Conservation (phyloP, 64 coral and sea anemone genomes). For the Actinia equina region DNA sequence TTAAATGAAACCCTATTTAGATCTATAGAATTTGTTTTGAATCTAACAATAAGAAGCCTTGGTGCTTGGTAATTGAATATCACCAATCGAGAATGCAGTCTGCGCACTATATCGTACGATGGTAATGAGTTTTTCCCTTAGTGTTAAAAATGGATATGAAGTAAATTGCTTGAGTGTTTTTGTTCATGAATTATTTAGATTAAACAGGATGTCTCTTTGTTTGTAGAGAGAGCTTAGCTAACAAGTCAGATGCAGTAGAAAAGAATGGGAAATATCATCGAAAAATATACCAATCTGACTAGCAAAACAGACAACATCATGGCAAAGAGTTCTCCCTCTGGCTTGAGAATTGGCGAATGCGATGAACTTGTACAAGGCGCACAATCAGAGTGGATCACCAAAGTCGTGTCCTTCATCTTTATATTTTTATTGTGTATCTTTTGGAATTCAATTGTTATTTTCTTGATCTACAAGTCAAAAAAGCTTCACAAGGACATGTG, state of each 20-base stretch:
- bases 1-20: background rate
- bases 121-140: background rate
- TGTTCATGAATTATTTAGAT: background rate
- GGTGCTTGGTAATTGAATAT: background rate
- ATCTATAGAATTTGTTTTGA: too few species aligned
- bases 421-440: background rate
- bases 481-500: conserved; percentile 17
- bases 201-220: background rate
- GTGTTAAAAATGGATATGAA: background rate
- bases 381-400: background rate
- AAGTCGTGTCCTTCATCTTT: background rate
- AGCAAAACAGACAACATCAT: background rate
- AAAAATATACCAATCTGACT: background rate
- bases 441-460: background rate
- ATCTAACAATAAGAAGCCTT: background rate
- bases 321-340: background rate
- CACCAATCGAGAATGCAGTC: background rate
- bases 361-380: background rate
- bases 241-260: background rate
- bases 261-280: background rate
- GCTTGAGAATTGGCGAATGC: background rate
- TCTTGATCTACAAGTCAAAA: background rate
- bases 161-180: background rate
- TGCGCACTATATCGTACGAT: background rate
- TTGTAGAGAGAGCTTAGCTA: background rate